phyloP scores from a whole-genome alignment of 2,113 vertebrate species.

The Tauraco erythrolophus region DNA sequence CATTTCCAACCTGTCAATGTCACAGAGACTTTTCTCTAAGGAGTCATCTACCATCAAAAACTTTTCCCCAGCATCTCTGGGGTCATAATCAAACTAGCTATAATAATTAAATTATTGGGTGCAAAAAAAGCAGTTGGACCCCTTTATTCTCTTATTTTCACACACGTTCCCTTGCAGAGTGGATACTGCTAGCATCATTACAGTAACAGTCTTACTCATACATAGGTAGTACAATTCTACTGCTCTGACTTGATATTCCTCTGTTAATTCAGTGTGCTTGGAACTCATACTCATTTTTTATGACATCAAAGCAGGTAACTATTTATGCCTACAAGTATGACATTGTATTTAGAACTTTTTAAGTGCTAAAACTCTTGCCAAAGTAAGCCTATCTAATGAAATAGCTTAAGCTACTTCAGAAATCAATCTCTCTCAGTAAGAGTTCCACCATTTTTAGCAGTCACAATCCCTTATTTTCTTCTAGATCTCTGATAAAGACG shows the following conservation, averaged over 20 bases:
- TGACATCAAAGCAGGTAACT: neutral
- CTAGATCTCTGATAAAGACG: neutral
- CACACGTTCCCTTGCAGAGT: neutral
- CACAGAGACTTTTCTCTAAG: neutral
- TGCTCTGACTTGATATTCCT: neutral
- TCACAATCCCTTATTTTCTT: neutral
- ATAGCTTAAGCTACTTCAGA: neutral
- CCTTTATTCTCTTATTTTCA: neutral
- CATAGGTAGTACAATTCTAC: neutral
- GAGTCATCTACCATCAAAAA: neutral
- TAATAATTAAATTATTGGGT: neutral
- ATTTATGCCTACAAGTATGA: neutral
- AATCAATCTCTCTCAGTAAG: neutral
- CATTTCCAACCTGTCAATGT: neutral
- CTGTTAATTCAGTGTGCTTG: neutral
- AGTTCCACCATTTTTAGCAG: neutral
- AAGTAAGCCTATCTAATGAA: neutral
- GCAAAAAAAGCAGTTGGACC: rapidly evolving
- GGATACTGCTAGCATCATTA: neutral
- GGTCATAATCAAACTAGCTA: neutral
- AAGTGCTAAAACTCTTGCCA: neutral
- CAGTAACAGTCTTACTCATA: neutral
- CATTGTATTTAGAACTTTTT: neutral
- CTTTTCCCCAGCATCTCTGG: neutral
- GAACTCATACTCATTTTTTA: neutral